These are phyloP conservation scores for Zootermopsis nevadensis DNA, from an alignment of 2,888 invertebrate genomes.

Conservation along the genomic window DNA sequence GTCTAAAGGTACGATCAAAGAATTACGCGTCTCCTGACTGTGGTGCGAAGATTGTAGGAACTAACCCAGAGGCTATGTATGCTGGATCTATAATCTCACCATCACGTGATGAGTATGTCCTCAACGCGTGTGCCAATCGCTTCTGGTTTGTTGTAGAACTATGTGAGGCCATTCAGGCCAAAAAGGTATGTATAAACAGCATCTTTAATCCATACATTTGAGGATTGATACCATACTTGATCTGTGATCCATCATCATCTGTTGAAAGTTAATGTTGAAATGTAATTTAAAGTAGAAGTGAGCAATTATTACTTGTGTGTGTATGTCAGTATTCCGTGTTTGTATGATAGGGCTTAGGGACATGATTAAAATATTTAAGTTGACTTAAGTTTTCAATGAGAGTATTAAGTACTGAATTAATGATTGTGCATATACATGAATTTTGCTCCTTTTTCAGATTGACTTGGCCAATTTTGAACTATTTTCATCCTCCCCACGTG, in stretches of 20 bases:
- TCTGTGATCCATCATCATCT: too few species aligned
- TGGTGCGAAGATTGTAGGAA: constrained; percentile 94
- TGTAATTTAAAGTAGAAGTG: too few species aligned
- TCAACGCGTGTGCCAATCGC: constrained; percentile 92
- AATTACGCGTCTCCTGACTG: constrained; percentile 98
- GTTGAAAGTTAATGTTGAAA: too few species aligned
- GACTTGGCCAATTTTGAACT: constrained; percentile 98
- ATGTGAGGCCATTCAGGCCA: constrained; percentile 97
- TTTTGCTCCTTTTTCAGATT: constrained; percentile 65
- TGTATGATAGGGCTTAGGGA: too few species aligned
- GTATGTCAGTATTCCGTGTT: too few species aligned
- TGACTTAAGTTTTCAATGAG: too few species aligned
- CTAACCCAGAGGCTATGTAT: constrained; percentile 93
- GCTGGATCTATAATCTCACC: constrained; percentile 87
- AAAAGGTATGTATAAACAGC: constrained; percentile 66
- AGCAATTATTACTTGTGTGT: too few species aligned
- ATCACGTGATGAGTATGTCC: constrained; percentile 96
- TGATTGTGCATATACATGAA: too few species aligned
- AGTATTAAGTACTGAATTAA: too few species aligned
- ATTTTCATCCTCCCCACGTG: constrained; percentile 96
- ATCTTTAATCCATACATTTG: too few species aligned
- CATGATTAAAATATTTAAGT: too few species aligned
- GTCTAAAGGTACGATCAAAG: constrained; percentile 79
- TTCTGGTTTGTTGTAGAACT: constrained; percentile 98
- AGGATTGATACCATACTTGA: too few species aligned